Conservation (phyloP, 2,888 invertebrate species). For the Drosophila dives region DNA sequence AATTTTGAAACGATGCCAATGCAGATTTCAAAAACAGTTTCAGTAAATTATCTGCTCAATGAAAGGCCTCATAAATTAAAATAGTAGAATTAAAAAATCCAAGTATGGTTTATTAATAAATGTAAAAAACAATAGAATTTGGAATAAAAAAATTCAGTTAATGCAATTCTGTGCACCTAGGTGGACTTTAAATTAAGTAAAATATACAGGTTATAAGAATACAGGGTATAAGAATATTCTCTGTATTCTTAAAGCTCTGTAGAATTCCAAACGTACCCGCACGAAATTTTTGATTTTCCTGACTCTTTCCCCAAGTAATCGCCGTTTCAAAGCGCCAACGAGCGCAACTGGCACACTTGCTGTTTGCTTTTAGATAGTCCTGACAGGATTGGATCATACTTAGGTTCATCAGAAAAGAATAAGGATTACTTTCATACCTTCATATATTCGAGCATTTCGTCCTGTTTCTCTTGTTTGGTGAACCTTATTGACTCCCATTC, state of each 20-base stretch:
- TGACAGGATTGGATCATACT: constrained; percentile 20
- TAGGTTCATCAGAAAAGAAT: not conserved
- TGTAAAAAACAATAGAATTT: not conserved
- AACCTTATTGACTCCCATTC: constrained; percentile 93
- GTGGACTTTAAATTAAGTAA: not conserved
- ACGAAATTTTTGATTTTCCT: constrained; percentile 71
- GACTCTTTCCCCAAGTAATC: constrained; percentile 87
- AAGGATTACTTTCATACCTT: constrained; percentile 86
- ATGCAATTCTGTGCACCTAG: not conserved
- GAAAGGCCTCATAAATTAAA: not conserved
- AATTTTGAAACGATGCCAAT: not conserved
- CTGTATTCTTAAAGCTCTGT: not conserved
- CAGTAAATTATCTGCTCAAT: not conserved
- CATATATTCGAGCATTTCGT: constrained; percentile 88
- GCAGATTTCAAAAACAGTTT: not conserved
- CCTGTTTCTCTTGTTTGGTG: constrained; percentile 88
- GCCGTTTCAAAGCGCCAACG: constrained; percentile 87
- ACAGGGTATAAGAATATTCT: not conserved
- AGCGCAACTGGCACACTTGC: constrained; percentile 86
- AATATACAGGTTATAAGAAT: not conserved
- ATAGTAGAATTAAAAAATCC: not conserved
- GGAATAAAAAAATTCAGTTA: not conserved
- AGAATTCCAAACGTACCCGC: constrained; percentile 30
- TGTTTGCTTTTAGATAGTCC: constrained; percentile 80
- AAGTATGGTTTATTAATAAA: not conserved